Evolutionary conservation across 2,113 vertebrate species (phyloP).

Genomic region (Fulmarus glacialis): DNA sequence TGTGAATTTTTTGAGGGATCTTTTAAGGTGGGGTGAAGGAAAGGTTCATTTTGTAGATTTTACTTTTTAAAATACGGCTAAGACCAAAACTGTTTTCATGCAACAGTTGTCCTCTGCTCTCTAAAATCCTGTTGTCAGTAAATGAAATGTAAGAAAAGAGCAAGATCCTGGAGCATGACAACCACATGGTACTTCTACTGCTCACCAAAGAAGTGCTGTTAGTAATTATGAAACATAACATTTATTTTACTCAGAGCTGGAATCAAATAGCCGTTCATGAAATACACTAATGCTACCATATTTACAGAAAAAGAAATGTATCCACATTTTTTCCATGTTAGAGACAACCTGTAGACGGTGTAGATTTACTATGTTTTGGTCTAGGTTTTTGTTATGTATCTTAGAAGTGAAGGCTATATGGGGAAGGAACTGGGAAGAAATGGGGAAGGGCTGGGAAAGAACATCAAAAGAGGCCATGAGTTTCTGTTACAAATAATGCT

Average conservation of each 20-base stretch:
- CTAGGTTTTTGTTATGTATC: not conserved
- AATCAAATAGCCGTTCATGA: not conserved
- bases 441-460: not conserved
- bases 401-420: not conserved
- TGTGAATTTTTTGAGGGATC: not conserved
- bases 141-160: not conserved
- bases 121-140: not conserved
- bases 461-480: not conserved
- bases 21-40: not conserved
- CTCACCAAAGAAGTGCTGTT: not conserved
- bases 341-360: not conserved
- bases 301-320: not conserved
- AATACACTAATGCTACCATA: not conserved
- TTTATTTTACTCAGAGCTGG: not conserved
- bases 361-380: not conserved
- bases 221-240: not conserved
- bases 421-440: too few species aligned
- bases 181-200: not conserved
- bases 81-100: not conserved
- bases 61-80: not conserved
- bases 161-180: not conserved
- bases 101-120: not conserved
- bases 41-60: not conserved
- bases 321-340: not conserved
- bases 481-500: not conserved